Evolutionary conservation across 1,140 invertebrate species (phyloP), one percentile per base, ranked within the genome.

Genomic region (Belonocnema kinseyi): DNA sequence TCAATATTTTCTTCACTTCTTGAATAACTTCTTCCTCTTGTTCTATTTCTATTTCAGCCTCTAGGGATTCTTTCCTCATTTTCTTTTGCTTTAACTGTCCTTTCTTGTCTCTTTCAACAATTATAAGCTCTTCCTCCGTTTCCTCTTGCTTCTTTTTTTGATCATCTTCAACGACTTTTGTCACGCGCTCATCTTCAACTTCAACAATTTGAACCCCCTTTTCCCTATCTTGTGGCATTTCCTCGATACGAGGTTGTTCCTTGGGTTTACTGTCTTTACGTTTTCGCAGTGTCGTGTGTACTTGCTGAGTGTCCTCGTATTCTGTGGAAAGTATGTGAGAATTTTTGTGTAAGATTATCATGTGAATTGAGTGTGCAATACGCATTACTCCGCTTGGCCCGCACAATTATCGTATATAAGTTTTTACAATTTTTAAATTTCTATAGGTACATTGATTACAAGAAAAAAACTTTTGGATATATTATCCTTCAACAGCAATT

Each of bases 271-370:
- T 88, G 83, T 89, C 88, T 89, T 89, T 90, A 80, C 85, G 90
- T 90, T 89, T 88, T 76, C 85, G 89, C 80, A 86, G 86, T 92
- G 88, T 91, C 83, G 82, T 91, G 89, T 91, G 86, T 90, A 85
- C 89, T 87, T 91, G 88, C 88, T 82, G 87, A 90, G 89, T 91
- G 88, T 91, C 91, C 90, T 91, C 90, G 91, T 92, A 92, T 92
- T 92, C 91, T 92, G 91, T 90, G 91, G 88, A 92, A 92, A 92
- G 85, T 89, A 90, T 91, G 89, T 91, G 83, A 89, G 83, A 89
- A 90, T 88, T 85, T 88, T 84, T 77, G 87, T 90, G 90, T 91
- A 78, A 87, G 77, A 85, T 75, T 80, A 80, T 81, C 76, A 80
- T 61, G 85, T 78, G 61, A 53, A 33, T 76, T 78, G 56, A 54